Evolutionary conservation across 2,888 invertebrate genomes (phyloP).

Genomic region (Petrolisthes manimaculis): DNA sequence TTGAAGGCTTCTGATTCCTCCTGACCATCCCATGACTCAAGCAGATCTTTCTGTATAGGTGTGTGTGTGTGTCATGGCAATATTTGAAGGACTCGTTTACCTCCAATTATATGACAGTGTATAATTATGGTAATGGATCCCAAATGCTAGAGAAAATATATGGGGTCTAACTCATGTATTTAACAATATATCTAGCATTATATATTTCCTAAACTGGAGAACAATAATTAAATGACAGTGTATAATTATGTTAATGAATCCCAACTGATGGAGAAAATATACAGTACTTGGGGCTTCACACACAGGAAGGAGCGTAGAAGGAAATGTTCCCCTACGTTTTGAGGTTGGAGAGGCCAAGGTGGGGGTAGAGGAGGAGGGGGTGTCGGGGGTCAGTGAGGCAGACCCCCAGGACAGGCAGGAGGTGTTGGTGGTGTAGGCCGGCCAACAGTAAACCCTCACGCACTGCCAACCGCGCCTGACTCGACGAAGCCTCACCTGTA

Average conservation of each 20-base stretch:
- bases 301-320: too few relatives aligned
- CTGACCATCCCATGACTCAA: neutral
- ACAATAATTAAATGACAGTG: too few relatives aligned
- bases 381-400: slow-evolving; percentile 60
- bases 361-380: slow-evolving; percentile 65
- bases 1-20: too few relatives aligned
- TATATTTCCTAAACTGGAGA: too few relatives aligned
- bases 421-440: slow-evolving; percentile 61
- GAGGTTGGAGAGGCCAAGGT: slow-evolving; percentile 60
- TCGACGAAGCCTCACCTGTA: slow-evolving; percentile 50
- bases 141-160: neutral
- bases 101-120: slow-evolving; percentile 26
- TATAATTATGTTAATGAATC: too few relatives aligned
- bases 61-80: too few relatives aligned
- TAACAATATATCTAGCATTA: too few relatives aligned
- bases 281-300: too few relatives aligned
- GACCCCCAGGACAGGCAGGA: slow-evolving; percentile 64
- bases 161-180: too few relatives aligned
- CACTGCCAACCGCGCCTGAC: slow-evolving; percentile 57
- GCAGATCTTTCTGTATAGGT: neutral
- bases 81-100: too few relatives aligned
- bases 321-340: slow-evolving; percentile 46
- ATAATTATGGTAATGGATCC: neutral
- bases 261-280: too few relatives aligned
- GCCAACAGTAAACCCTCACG: slow-evolving; percentile 63